phyloP scores from a whole-genome alignment of 2,797 vertebrate genomes.

The Sphaeramia orbicularis region DNA sequence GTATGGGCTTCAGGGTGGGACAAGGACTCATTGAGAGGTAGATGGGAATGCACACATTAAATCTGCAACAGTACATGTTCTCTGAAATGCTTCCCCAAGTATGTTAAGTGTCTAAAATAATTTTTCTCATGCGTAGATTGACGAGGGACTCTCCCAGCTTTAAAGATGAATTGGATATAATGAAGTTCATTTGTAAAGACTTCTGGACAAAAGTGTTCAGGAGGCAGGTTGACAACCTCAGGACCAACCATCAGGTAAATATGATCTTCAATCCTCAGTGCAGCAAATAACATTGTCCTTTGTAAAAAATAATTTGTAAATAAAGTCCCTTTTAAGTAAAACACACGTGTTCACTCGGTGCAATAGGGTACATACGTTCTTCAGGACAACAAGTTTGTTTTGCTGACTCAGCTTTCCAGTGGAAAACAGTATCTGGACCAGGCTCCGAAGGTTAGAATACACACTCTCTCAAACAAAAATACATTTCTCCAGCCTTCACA shows the following conservation, averaged over 20 bases:
- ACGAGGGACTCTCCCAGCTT: slow-evolving; percentile 88
- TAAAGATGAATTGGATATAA: slow-evolving; percentile 89
- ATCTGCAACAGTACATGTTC: not conserved
- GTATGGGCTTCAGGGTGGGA: slow-evolving; percentile 91
- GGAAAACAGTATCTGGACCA: slow-evolving; percentile 91
- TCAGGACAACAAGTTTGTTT: slow-evolving; percentile 89
- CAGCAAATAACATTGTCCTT: not conserved
- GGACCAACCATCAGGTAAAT: slow-evolving; percentile 91
- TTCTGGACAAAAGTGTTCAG: slow-evolving; percentile 89
- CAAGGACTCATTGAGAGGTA: slow-evolving; percentile 92
- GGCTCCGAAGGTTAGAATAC: slow-evolving; percentile 87
- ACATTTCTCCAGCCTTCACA: not conserved
- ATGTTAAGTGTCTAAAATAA: not conserved
- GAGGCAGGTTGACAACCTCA: slow-evolving; percentile 90
- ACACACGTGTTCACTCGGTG: slow-evolving; percentile 30
- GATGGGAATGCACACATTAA: not conserved
- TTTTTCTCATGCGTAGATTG: slow-evolving; percentile 77
- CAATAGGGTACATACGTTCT: slow-evolving; percentile 90
- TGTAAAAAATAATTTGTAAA: too few relatives aligned
- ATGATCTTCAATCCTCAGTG: too few relatives aligned
- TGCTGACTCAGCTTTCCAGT: slow-evolving; percentile 86
- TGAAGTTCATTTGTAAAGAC: slow-evolving; percentile 93
- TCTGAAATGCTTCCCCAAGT: not conserved
- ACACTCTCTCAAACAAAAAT: not conserved
- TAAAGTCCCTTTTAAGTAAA: too few relatives aligned